A percentile compares a stretch with the other conserved stretches of the same genome.
These are phyloP conservation scores for Ceratina japonica DNA, from an alignment of 1,140 invertebrate genomes.

Conservation along the genomic window DNA sequence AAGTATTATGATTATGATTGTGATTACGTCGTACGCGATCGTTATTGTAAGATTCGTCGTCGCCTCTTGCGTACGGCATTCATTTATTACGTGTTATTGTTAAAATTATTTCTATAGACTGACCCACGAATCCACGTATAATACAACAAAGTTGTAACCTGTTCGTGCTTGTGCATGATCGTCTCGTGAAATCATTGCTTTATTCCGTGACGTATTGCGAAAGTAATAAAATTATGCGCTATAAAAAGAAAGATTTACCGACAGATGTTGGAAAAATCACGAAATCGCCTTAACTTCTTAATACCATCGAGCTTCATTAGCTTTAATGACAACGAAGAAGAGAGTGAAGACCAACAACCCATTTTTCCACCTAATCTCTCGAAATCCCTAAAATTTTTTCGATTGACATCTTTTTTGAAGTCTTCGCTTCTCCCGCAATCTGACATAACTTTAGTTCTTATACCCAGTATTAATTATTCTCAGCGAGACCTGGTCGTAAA, in stretches of 20 bases:
- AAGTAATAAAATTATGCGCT: background rate
- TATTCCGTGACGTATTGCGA: no score
- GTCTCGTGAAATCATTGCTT: conserved; percentile 16
- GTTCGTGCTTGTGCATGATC: conserved; percentile 4
- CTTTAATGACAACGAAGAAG: background rate
- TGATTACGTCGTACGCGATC: conserved; percentile 28
- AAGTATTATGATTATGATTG: conserved; percentile 25
- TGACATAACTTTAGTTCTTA: conserved; percentile 16
- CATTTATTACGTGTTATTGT: conserved; percentile 53
- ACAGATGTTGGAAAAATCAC: background rate
- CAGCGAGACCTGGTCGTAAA: conserved; percentile 16
- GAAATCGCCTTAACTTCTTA: no score
- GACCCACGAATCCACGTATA: background rate
- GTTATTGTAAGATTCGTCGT: conserved; percentile 39
- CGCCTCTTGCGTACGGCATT: conserved; percentile 40
- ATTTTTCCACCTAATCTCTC: background rate
- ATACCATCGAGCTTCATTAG: conserved; percentile 22
- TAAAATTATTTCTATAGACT: conserved; percentile 39
- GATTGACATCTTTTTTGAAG: background rate
- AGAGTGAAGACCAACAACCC: background rate
- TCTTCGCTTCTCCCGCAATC: background rate
- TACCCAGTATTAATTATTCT: conserved; percentile 39
- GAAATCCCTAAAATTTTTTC: background rate
- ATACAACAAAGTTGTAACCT: conserved; percentile 11
- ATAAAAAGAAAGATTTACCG: background rate